Conservation (phyloP, 2,113 vertebrate genomes). For the Regulus satrapa region DNA sequence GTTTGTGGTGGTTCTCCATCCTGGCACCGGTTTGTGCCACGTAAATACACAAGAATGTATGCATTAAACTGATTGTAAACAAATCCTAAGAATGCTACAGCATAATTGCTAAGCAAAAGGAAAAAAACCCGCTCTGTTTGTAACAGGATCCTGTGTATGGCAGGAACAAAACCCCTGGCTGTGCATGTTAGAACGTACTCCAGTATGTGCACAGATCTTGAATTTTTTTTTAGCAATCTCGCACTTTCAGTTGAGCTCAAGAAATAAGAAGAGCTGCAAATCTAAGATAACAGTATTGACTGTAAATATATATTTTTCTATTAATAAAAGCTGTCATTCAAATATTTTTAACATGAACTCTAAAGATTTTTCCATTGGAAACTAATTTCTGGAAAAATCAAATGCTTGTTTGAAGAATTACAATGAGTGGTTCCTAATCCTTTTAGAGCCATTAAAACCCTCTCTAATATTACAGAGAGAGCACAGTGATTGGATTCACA, state of each 20-base stretch:
- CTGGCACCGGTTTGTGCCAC: not conserved
- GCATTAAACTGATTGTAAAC: conserved; percentile 52
- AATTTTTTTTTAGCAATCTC: conserved; percentile 51
- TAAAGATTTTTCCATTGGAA: conserved; percentile 54
- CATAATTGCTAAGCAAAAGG: conserved; percentile 63
- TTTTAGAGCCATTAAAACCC: conserved; percentile 51
- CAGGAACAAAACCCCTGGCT: conserved; percentile 27
- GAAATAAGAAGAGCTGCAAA: conserved; percentile 56
- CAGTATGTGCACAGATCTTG: conserved; percentile 17
- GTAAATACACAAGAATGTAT: conserved; percentile 18
- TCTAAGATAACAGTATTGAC: conserved; percentile 59
- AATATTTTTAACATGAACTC: conserved; percentile 54
- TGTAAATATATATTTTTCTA: conserved; percentile 69
- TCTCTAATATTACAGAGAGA: conserved; percentile 43
- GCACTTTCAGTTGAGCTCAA: conserved; percentile 67
- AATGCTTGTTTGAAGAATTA: conserved; percentile 40
- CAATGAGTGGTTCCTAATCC: conserved; percentile 42
- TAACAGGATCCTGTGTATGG: conserved; percentile 10
- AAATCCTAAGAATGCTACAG: conserved; percentile 46
- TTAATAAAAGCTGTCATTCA: conserved; percentile 58
- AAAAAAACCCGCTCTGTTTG: conserved; percentile 51
- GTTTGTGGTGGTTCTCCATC: not conserved
- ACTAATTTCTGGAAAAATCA: conserved; percentile 52
- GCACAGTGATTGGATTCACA: conserved; percentile 52
- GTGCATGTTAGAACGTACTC: not conserved